Conservation (phyloP, 2,888 invertebrate genomes). For the Tortrix viridana region DNA sequence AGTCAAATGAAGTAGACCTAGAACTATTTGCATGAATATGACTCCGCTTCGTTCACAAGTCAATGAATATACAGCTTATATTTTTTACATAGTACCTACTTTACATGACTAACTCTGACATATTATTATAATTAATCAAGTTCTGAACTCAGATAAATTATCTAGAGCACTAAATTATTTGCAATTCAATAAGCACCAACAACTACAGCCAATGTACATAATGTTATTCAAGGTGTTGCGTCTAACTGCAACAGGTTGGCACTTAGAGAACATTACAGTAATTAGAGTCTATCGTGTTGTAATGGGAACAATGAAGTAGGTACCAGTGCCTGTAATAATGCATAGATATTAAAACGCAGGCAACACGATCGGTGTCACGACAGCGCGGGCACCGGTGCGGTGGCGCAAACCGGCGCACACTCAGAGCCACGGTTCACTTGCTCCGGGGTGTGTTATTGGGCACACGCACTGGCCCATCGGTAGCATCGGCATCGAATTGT, state of each 20-base stretch:
- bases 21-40: constrained; percentile 14
- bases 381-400: constrained; percentile 46
- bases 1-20: background rate
- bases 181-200: constrained; percentile 37
- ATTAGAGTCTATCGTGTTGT: constrained; percentile 76
- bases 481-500: background rate
- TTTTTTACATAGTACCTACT: too few relatives aligned
- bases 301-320: constrained; percentile 74
- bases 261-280: constrained; percentile 63
- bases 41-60: background rate
- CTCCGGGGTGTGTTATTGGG: constrained; percentile 21
- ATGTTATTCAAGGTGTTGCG: constrained; percentile 54
- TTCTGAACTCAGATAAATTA: constrained; percentile 11
- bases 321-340: constrained; percentile 35
- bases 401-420: constrained; percentile 33
- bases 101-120: constrained; percentile 7
- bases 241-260: constrained; percentile 55
- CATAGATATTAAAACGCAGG: constrained; percentile 64
- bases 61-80: background rate
- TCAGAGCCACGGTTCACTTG: constrained; percentile 36
- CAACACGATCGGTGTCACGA: constrained; percentile 62
- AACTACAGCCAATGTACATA: constrained; percentile 27
- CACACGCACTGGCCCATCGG: constrained; percentile 13
- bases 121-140: background rate
- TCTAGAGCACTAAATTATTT: constrained; percentile 25